Conservation (phyloP, 2,888 invertebrate genomes). For the Cartodere bifasciata region DNA sequence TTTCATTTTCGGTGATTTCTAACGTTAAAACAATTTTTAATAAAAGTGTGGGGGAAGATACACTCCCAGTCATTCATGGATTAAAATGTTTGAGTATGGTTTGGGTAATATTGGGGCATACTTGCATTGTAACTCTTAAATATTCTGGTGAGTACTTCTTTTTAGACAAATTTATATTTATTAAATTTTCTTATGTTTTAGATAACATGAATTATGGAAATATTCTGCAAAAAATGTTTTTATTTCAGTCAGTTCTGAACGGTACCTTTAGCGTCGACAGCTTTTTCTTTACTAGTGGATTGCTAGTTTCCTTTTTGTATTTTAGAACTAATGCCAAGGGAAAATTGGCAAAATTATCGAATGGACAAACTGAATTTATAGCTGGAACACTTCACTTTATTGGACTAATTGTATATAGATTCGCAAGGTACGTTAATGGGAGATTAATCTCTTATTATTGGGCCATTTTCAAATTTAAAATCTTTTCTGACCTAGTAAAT, state of each 20-base stretch:
- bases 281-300: slow-evolving; percentile 69
- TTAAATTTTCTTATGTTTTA: too few species aligned
- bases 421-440: slow-evolving; percentile 53
- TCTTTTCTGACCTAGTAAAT: too few species aligned
- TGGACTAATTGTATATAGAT: slow-evolving; percentile 64
- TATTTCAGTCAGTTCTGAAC: slow-evolving; percentile 67
- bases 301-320: slow-evolving; percentile 74
- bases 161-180: not conserved
- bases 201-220: slow-evolving; percentile 66
- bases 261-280: slow-evolving; percentile 73
- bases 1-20: slow-evolving; percentile 67
- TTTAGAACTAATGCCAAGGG: slow-evolving; percentile 67
- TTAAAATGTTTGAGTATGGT: slow-evolving; percentile 50
- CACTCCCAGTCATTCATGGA: slow-evolving; percentile 57
- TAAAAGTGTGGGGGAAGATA: slow-evolving; percentile 66
- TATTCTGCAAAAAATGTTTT: slow-evolving; percentile 62
- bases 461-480: too few species aligned
- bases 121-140: slow-evolving; percentile 69
- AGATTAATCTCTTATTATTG: too few species aligned
- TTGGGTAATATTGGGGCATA: slow-evolving; percentile 58
- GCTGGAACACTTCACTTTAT: slow-evolving; percentile 58
- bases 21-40: slow-evolving; percentile 71
- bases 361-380: slow-evolving; percentile 49
- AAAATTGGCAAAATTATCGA: slow-evolving; percentile 50
- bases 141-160: slow-evolving; percentile 45